Conservation (phyloP, 30 jellyfish, hydroid and myxozoan genomes). For the Pseudorhiza aurosa region DNA sequence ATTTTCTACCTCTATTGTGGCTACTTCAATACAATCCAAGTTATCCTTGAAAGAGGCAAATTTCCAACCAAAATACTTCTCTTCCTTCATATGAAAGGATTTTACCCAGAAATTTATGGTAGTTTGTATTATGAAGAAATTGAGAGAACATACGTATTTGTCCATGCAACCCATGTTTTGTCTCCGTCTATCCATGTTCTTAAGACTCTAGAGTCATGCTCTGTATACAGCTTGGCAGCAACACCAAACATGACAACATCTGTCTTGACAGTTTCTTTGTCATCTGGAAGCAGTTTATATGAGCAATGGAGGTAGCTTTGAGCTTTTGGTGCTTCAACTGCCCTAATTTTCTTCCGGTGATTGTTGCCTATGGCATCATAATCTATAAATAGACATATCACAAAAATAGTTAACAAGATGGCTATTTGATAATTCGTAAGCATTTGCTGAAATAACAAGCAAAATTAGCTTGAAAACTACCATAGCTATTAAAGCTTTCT, state of each 20-base stretch:
- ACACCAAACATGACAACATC: constrained; percentile 95
- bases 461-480: too few relatives aligned
- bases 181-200: constrained; percentile 91
- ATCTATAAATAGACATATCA: constrained; percentile 13
- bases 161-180: constrained; percentile 98
- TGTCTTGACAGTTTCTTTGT: constrained; percentile 75
- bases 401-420: too few relatives aligned
- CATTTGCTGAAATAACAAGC: too few relatives aligned
- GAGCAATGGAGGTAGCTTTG: constrained; percentile 92
- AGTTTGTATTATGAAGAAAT: too few relatives aligned
- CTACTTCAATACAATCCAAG: too few relatives aligned
- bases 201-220: constrained; percentile 85
- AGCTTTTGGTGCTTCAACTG: constrained; percentile 81
- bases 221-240: constrained; percentile 95
- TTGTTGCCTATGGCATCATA: constrained; percentile 19
- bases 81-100: too few relatives aligned
- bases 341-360: constrained; percentile 33
- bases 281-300: constrained; percentile 86
- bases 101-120: too few relatives aligned
- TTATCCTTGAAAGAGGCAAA: too few relatives aligned
- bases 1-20: too few relatives aligned
- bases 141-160: constrained; percentile 62
- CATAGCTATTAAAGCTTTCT: too few relatives aligned
- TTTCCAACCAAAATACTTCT: too few relatives aligned
- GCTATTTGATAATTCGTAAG: too few relatives aligned